A percentile compares a stretch with the other conserved stretches of the same genome.
Evolutionary conservation across 1,140 invertebrate genomes (phyloP).

Genomic region (Aphis gossypii): DNA sequence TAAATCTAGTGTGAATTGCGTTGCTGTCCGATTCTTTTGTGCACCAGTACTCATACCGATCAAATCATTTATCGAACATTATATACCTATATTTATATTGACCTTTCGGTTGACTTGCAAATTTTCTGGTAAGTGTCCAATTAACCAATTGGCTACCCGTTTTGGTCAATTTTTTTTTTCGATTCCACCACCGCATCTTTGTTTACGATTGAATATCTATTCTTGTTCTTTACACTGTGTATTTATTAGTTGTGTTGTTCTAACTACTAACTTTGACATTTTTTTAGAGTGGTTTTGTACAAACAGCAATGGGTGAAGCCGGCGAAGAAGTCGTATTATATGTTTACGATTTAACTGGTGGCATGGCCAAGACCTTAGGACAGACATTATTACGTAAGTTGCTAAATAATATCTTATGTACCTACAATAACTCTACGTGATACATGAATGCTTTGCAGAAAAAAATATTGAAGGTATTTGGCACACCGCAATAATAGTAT

Average conservation of each 20-base stretch:
- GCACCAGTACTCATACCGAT: background rate
- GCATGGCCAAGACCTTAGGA: conserved; percentile 49
- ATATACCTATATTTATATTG: background rate
- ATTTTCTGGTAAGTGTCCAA: conserved; percentile 45
- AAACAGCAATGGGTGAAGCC: conserved; percentile 30
- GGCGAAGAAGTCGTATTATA: conserved; percentile 59
- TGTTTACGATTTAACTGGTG: conserved; percentile 58
- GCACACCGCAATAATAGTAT: conserved; percentile 87
- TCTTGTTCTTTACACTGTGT: background rate
- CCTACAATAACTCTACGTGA: background rate
- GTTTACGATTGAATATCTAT: background rate
- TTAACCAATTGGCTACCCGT: background rate
- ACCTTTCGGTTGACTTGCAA: background rate
- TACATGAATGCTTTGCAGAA: conserved; percentile 65
- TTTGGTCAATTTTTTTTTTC: background rate
- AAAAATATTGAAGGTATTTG: conserved; percentile 83
- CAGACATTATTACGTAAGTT: conserved; percentile 55
- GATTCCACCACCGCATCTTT: background rate
- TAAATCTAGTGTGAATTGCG: background rate
- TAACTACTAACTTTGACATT: background rate
- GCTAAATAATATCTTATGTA: background rate
- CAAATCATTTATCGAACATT: background rate
- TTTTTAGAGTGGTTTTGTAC: background rate
- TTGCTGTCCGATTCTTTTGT: background rate
- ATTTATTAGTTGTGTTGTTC: background rate